phyloP scores from a whole-genome alignment of 2,888 invertebrate genomes.

The Protonemura montana region DNA sequence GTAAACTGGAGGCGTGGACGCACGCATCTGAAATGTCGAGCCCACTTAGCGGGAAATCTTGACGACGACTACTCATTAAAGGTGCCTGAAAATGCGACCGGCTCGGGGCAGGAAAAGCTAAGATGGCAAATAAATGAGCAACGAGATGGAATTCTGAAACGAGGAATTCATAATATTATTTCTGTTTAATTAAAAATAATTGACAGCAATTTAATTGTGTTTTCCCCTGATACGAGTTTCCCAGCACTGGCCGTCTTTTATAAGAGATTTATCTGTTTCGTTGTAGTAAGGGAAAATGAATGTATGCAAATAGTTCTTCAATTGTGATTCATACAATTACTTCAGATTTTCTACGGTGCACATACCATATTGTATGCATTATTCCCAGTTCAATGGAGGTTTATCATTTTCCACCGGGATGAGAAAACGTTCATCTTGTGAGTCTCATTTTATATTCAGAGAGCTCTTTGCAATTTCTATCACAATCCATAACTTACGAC shows the following conservation, averaged over 20 bases:
- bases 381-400: background rate
- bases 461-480: background rate
- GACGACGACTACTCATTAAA: background rate
- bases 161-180: constrained; percentile 2
- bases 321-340: background rate
- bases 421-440: background rate
- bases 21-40: background rate
- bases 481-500: background rate
- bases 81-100: too few relatives aligned
- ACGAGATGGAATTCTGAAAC: background rate
- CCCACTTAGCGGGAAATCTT: background rate
- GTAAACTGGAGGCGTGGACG: background rate
- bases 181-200: background rate
- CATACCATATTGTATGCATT: background rate
- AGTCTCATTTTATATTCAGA: background rate
- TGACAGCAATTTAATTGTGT: background rate
- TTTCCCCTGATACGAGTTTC: background rate
- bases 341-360: background rate
- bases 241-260: background rate
- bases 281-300: background rate
- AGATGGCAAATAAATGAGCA: background rate
- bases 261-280: background rate
- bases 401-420: background rate
- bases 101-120: background rate
- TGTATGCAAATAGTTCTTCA: background rate